Evolutionary conservation across 2,888 invertebrate species (phyloP), one percentile per base, ranked within the genome.

Genomic region (Ophion ellenae): DNA sequence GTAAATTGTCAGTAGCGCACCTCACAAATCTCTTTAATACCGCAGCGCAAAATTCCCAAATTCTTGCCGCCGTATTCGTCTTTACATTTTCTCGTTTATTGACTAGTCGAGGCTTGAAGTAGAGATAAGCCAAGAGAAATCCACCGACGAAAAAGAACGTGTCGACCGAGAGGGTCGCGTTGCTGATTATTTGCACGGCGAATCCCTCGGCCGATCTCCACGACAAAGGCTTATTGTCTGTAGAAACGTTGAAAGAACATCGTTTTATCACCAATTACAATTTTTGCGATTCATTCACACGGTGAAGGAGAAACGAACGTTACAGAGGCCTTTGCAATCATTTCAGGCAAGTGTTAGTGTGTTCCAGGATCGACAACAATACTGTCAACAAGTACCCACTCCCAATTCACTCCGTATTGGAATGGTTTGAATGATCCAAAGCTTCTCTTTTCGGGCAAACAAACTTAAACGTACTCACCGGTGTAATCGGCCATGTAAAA

Each of bases 161-260:
- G 86, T 95, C 95, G 28, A 95, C 95, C 6, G 94, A 94, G n/a
- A 94, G 90, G 0, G 94, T 94, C 0, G 95, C 93, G 86, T 95
- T 95, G 82, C 92, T 93, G 47, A 95, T 82, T 10, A 94, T 89
- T 89, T 95, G 95, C 0, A 92, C 88, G 2, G 90, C 86, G 63
- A 94, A 91, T 57, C 90, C 90, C 83, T 94, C 93, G 0, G 93
- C 90, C 86, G 94, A 83, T 81, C 94, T 89, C 87, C 90, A 94
- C 1, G 92, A 90, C 86, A 90, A 89, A 3, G 93, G 87, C 74
- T 93, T 93, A 87, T 95, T 95, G 66, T 93, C 94, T 93, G 87
- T 10, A 45, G 36, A 66, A 69, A 57, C 36, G 74, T 47, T 64
- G 7, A 20, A 78, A 11, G 20, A 20, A 5, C 20, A 63, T 24